Evolutionary conservation across 2,888 invertebrate genomes (phyloP).

Genomic region (Formica aserva): DNA sequence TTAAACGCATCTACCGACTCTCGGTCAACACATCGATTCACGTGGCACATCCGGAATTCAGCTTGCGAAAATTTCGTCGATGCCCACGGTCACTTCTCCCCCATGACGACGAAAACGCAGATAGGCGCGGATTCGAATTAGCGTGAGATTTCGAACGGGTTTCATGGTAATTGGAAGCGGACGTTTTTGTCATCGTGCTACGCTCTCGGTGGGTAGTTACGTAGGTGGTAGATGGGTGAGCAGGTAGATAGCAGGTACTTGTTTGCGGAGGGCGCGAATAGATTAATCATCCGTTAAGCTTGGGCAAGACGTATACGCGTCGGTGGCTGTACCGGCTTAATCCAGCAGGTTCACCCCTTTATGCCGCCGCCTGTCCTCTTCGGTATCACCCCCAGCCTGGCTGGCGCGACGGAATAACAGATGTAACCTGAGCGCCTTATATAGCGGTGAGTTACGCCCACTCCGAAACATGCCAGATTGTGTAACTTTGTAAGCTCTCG

Average conservation of each 20-base stretch:
- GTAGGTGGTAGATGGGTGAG: conserved; percentile 44
- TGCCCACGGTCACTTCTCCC: conserved; percentile 7
- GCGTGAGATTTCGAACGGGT: conserved; percentile 71
- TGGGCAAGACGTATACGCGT: conserved; percentile 78
- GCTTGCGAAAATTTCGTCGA: conserved; percentile 12
- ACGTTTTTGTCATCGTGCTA: conserved; percentile 72
- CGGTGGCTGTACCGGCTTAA: conserved; percentile 78
- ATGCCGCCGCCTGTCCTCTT: conserved; percentile 65
- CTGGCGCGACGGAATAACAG: conserved; percentile 59
- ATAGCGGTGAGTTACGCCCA: conserved; percentile 66
- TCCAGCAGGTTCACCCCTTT: conserved; percentile 73
- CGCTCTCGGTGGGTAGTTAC: conserved; percentile 53
- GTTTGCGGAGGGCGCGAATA: conserved; percentile 81
- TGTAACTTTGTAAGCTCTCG: conserved; percentile 64
- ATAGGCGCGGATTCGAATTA: conserved; percentile 66
- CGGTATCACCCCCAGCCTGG: conserved; percentile 50
- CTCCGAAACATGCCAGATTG: conserved; percentile 63
- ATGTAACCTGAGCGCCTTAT: conserved; percentile 67
- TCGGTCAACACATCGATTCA: not conserved
- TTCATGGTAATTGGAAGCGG: conserved; percentile 75
- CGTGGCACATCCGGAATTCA: not conserved
- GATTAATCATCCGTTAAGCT: conserved; percentile 84
- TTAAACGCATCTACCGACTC: not conserved
- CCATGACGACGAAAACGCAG: conserved; percentile 52
- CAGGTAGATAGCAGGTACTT: conserved; percentile 69